Evolutionary conservation across 2,888 invertebrate species (phyloP), one percentile per base, ranked within the genome.

Genomic region (Iselma pallidipennis): DNA sequence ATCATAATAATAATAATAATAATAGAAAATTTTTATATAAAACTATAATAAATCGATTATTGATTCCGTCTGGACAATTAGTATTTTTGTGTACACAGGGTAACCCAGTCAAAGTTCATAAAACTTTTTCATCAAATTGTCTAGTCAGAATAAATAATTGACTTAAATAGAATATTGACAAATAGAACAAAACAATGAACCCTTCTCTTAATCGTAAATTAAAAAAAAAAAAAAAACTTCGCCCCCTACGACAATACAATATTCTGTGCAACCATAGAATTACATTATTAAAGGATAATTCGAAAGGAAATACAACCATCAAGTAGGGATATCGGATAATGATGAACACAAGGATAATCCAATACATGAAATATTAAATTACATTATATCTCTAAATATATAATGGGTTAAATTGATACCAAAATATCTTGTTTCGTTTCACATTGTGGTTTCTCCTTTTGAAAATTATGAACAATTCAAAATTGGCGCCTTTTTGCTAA

Each of bases 321-420:
- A n/a, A n/a, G n/a, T n/a, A n/a, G n/a, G n/a, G n/a, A n/a, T n/a
- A n/a, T n/a, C n/a, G n/a, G 49, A 49, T 6, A 49, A n/a, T 16
- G 4, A 14, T 25, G 16, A 50, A 4, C 10, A n/a, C 10, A 45
- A 9, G 1, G 29, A 29, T 49, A 62, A 62, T 62, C 62, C 62
- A 16, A 42, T 57, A 50, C 26, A 55, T 49, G 50, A 55, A 62
- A 62, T 58, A 62, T 62, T 58, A 9, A 37, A 42, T 62, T 62
- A 58, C 62, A 42, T n/a, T n/a, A n/a, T n/a, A 14, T n/a, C 12
- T 10, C 23, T n/a, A 16, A 48, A 23, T 16, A 4, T 19, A 49
- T 9, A 14, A 21, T 12, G 28, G 14, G 14, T 23, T 49, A 12
- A 26, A 49, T 29, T 25, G n/a, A 19, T 14, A 28, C 16, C 4